Evolutionary conservation across 2,113 vertebrate genomes (phyloP), one percentile per base, ranked within the genome.

Genomic region (Lontra canadensis): DNA sequence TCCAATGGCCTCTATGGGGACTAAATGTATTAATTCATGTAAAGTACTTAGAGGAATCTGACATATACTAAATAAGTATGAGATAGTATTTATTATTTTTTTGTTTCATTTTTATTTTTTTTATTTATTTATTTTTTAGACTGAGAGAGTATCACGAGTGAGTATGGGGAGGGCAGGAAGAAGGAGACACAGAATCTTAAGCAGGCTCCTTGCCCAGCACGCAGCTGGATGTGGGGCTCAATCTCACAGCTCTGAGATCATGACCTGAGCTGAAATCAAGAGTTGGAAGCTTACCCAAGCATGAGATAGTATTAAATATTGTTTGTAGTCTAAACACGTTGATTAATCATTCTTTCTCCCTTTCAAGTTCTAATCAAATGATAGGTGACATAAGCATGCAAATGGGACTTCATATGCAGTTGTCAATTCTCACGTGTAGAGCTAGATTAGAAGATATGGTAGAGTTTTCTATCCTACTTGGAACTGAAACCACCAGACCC

Each of bases 361-460:
- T 85, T 97, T 86, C 23, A 69, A 91, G 44, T 79, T 91, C 49
- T 90, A 26, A 78, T 80, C 23, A 71, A 88, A 42, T 92, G 65
- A 73, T n/a, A 90, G 39, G 10, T 92, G 31, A 92, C 26, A 52
- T 12, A 90, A 80, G 18, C 52, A 93, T 57, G 90, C 63, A 82
- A 55, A 52, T 82, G 20, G 17, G 9, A 95, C 91, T 95, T 88
- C 83, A 80, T 25, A 65, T 71, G n/a, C 7, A 25, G 11, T 76
- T 55, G 39, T 47, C 31, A 81, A 23, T 49, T 14, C 21, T 69
- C 26, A 59, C 14, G 29, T 87, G 25, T 14, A 59, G 52, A 74
- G 34, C 3, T 39, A 23, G 5, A 42, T 59, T 85, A 61, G 6
- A 67, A 23, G 25, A 29, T 34, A 34, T 8, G 7, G n/a, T 63